Evolutionary conservation across 2,113 vertebrate species (phyloP).

Genomic region (Artemisiospiza belli): DNA sequence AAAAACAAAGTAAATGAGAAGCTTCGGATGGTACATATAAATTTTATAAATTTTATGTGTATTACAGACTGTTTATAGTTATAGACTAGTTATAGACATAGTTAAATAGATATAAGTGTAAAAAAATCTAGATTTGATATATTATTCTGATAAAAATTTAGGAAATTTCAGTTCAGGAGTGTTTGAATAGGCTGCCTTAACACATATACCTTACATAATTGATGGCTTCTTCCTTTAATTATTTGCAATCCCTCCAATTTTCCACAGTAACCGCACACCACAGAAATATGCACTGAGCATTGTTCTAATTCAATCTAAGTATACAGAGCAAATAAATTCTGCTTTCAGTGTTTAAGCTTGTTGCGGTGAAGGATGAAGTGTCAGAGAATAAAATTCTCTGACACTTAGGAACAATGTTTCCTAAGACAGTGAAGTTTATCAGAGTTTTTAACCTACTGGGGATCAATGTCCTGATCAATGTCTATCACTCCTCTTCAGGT

Average conservation of each 20-base stretch:
- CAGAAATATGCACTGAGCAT: background rate
- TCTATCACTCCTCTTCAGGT: background rate
- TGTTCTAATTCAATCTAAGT: background rate
- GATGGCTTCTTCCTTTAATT: background rate
- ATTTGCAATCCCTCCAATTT: background rate
- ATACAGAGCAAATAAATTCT: background rate
- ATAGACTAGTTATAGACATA: background rate
- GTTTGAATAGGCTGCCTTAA: background rate
- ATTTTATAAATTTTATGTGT: background rate
- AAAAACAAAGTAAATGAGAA: background rate
- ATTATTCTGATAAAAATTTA: background rate
- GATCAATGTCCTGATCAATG: background rate
- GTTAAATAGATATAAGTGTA: background rate
- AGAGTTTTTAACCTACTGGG: background rate
- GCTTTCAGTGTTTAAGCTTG: background rate
- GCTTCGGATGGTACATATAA: background rate
- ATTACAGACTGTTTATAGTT: no score
- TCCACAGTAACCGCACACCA: background rate
- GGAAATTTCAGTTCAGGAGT: background rate
- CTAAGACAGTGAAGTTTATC: background rate
- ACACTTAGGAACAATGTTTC: background rate
- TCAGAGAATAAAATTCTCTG: background rate
- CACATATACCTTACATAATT: background rate
- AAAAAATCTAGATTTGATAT: background rate
- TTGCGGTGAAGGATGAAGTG: background rate